Conservation (phyloP, 2,888 invertebrate species). For the Glyphotaelius pellucidus region DNA sequence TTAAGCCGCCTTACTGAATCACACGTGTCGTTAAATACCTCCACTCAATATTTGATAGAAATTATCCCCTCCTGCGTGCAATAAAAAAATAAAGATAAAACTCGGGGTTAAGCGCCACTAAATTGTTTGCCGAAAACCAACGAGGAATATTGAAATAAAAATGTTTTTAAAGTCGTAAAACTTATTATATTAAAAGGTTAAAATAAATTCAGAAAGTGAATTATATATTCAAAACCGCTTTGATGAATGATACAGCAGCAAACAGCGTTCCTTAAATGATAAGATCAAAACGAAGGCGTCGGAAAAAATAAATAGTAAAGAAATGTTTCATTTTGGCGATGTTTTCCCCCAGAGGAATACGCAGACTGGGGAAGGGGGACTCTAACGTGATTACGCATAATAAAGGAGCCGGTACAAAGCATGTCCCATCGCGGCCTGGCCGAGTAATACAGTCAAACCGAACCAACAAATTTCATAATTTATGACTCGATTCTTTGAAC, state of each 20-base stretch:
- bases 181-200: slow-evolving; percentile 7
- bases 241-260: slow-evolving; percentile 35
- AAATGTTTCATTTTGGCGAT: slow-evolving; percentile 18
- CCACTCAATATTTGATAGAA: neutral
- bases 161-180: neutral
- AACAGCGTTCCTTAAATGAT: slow-evolving; percentile 27
- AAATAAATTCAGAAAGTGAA: slow-evolving; percentile 15
- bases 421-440: slow-evolving; percentile 26
- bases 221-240: slow-evolving; percentile 20
- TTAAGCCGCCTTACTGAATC: neutral
- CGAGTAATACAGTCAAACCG: slow-evolving; percentile 28
- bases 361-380: neutral
- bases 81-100: neutral
- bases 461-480: slow-evolving; percentile 43
- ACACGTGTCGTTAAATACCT: neutral
- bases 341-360: slow-evolving; percentile 4
- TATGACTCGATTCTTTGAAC: slow-evolving; percentile 42
- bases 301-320: slow-evolving; percentile 33
- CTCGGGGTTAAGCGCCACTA: neutral
- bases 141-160: neutral
- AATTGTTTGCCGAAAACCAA: neutral
- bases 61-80: neutral
- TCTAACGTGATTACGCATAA: slow-evolving; percentile 34
- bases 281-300: slow-evolving; percentile 23
- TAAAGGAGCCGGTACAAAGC: slow-evolving; percentile 31